A percentile compares a stretch with the other conserved stretches of the same genome.
Conservation (phyloP, 1,140 invertebrate genomes). For the Atta cephalotes region DNA sequence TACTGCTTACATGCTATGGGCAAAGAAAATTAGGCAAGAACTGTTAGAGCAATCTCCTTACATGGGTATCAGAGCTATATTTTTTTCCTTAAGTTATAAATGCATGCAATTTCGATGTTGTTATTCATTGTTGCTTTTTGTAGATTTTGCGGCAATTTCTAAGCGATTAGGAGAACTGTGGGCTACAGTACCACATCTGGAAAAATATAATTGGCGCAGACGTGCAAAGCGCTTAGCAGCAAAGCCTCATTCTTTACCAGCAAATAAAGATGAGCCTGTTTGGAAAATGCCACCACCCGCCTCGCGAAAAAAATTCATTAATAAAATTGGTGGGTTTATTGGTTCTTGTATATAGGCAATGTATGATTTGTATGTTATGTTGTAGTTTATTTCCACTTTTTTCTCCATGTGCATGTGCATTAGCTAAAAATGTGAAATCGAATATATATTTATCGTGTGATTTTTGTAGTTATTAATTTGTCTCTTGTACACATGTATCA, state of each 20-base stretch:
- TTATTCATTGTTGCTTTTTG: constrained; percentile 78
- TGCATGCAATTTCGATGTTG: constrained; percentile 71
- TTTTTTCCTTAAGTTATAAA: constrained; percentile 46
- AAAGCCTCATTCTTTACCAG: constrained; percentile 81
- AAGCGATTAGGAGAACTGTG: constrained; percentile 94
- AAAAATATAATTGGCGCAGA: constrained; percentile 91
- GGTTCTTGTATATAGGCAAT: constrained; percentile 63
- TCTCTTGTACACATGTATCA: constrained; percentile 41
- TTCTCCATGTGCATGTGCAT: constrained; percentile 73
- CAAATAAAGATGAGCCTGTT: constrained; percentile 80
- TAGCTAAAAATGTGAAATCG: constrained; percentile 42
- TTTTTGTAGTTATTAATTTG: constrained; percentile 62
- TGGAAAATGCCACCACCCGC: constrained; percentile 84
- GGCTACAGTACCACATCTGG: constrained; percentile 90
- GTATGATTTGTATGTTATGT: constrained; percentile 62
- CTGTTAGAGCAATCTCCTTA: constrained; percentile 91
- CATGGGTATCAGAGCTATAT: constrained; percentile 87
- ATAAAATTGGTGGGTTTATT: constrained; percentile 83
- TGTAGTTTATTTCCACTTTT: constrained; percentile 57
- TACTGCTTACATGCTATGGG: constrained; percentile 96
- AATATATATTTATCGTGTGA: constrained; percentile 51
- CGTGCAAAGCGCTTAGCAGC: constrained; percentile 90
- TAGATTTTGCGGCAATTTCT: constrained; percentile 93
- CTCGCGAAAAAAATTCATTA: constrained; percentile 85
- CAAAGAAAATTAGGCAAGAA: constrained; percentile 92